These are phyloP conservation scores for Smutsia gigantea DNA, from an alignment of 2,797 vertebrate genomes.

Conservation along the genomic window DNA sequence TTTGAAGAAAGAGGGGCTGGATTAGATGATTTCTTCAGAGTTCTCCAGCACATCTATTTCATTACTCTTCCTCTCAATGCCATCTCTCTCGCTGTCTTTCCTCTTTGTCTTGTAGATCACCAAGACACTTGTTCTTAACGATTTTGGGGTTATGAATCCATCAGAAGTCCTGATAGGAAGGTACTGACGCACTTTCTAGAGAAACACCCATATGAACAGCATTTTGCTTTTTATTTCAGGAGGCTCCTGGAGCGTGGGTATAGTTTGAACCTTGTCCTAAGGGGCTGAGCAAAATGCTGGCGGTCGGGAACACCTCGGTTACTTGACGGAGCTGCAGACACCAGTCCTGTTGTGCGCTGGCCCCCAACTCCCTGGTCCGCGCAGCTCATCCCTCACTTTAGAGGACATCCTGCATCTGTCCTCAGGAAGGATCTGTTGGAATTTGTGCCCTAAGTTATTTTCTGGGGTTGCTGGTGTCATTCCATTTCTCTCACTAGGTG, in stretches of 20 bases:
- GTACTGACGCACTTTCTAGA: not conserved
- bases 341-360: too few relatives aligned
- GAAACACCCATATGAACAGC: not conserved
- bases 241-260: not conserved
- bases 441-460: not conserved
- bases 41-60: not conserved
- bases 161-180: not conserved
- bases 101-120: not conserved
- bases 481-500: not conserved
- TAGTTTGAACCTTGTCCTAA: not conserved
- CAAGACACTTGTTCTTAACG: not conserved
- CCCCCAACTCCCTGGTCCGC: not conserved
- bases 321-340: not conserved
- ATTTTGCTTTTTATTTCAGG: not conserved
- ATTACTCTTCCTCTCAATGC: not conserved
- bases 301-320: not conserved
- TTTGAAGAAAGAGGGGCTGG: not conserved
- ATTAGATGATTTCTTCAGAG: not conserved
- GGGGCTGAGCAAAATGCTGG: not conserved
- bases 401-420: not conserved
- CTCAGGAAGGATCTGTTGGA: not conserved
- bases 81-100: not conserved
- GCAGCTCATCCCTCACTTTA: not conserved
- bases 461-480: not conserved
- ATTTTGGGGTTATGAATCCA: not conserved